Evolutionary conservation across 1,140 invertebrate species (phyloP), one percentile per base, ranked within the genome.

Genomic region (Eupristina koningsbergeri): DNA sequence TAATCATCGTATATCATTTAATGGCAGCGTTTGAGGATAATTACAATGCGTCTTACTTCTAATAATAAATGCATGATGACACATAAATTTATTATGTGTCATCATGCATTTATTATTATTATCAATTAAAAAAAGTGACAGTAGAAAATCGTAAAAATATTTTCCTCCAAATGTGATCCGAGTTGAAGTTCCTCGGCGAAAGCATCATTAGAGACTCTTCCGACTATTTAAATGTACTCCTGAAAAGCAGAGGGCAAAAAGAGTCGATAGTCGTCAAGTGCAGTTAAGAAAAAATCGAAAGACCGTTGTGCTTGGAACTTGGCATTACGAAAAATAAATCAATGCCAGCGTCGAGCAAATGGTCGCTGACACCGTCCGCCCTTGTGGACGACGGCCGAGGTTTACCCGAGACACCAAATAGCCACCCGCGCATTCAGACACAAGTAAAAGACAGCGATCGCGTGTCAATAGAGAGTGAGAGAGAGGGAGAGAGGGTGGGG

Each of bases 61-160:
- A 29, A 9, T 34, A 29, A 81, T 75, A 75, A 81, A 81, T 13
- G 47, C 47, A 26, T 63, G 75, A 58, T 74, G 5, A 31, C 41
- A 39, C 7, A 34, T 26, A 61, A 61, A 58, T 1, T 7, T 77
- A 53, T n/a, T n/a, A n/a, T n/a, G n/a, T n/a, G n/a, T n/a, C n/a
- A n/a, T n/a, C n/a, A n/a, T n/a, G n/a, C n/a, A n/a, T n/a, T n/a
- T n/a, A n/a, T n/a, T n/a, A n/a, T n/a, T n/a, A n/a, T 50, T 50
- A 2, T 11, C 75, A 53, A 31, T 63, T 58, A 6, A 58, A 58
- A 58, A 58, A 58, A 26, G 9, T n/a, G n/a, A n/a, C n/a, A 9
- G 2, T 22, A 53, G 19, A 17, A 7, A 53, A 53, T 3, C 19
- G 19, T 53, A 15, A 53, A 53, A 17, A 53, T 53, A 58, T 3